Evolutionary conservation across 1,140 invertebrate species (phyloP), one percentile per base, ranked within the genome.

Genomic region (Drosophila micromelanica): DNA sequence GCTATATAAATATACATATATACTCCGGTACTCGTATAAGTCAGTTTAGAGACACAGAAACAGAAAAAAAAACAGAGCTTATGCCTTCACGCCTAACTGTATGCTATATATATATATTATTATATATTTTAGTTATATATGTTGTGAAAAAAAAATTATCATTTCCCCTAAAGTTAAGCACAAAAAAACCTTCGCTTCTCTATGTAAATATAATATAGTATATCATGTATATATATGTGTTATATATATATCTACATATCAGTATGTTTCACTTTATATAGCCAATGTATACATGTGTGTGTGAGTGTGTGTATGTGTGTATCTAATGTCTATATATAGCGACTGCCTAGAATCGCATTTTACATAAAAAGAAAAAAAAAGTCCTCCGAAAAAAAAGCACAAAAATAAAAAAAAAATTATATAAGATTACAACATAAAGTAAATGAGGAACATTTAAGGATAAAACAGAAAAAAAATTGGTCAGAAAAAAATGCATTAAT

Each of bases 1-100:
- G 82, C 81, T 86, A 81, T 85, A 61, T 55, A 86, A 55, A 80
- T 84, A 76, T 84, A 84, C 68, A 84, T 77, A 62, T 76, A 82
- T 76, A 72, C 55, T 79, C 81, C 56, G 56, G 40, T 55, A 55
- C 51, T 65, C n/a, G 51, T 38, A 56, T 71, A 64, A 79, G 75
- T 79, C 76, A 69, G 80, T 73, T 81, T 73, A 42, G 45, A 80
- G 72, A 82, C 80, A 79, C 57, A 74, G 55, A 70, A 51, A 70
- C 49, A 71, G 57, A 81, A 79, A 79, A 84, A 86, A 86, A 86
- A 78, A 76, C 72, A 87, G 60, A 73, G 71, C 81, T 81, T 86
- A 81, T 75, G 65, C 56, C 60, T 68, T 75, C 76, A 59, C 59
- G 76, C 63, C 76, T 80, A 84, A 45, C 63, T 57, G 37, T 70